Percentiles rank a stretch among this genome's conserved stretches.
Conservation (phyloP, 2,888 invertebrate genomes). For the Amblyjoppa proteus region DNA sequence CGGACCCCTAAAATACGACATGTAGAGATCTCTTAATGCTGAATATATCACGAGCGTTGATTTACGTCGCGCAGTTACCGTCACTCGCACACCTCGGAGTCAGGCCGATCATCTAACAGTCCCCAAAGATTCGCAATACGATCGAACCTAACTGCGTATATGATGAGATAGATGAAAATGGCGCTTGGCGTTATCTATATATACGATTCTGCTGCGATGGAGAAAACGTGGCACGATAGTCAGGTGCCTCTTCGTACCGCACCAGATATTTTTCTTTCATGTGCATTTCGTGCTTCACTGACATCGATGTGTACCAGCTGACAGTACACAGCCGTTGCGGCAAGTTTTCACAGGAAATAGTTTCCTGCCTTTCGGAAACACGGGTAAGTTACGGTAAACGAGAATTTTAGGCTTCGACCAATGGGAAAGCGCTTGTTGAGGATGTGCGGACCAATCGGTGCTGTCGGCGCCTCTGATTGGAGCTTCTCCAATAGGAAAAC, state of each 20-base stretch:
- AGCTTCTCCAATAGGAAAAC: constrained; percentile 25
- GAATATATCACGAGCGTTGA: background rate
- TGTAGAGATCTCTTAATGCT: constrained; percentile 21
- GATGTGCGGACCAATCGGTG: constrained; percentile 13
- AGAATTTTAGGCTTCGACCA: constrained; percentile 21
- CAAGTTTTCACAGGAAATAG: constrained; percentile 1
- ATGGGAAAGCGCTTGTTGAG: constrained; percentile 5
- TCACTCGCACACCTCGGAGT: constrained; percentile 24
- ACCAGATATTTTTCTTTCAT: constrained; percentile 17
- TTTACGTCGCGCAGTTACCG: constrained; percentile 50
- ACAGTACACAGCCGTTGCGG: background rate
- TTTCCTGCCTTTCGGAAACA: background rate
- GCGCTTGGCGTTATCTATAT: constrained; percentile 34
- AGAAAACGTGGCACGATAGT: constrained; percentile 10
- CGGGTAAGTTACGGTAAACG: background rate
- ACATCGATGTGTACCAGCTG: constrained; percentile 35
- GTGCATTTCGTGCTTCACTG: constrained; percentile 42
- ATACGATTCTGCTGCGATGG: background rate
- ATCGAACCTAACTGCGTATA: constrained; percentile 21
- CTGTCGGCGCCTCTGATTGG: no score
- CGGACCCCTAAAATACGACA: constrained; percentile 58
- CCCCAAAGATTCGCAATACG: background rate
- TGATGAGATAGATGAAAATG: constrained; percentile 38
- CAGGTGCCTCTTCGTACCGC: constrained; percentile 4
- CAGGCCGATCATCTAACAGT: constrained; percentile 33